phyloP scores from a whole-genome alignment of 2,888 invertebrate species.

The Drosophila mimetica region DNA sequence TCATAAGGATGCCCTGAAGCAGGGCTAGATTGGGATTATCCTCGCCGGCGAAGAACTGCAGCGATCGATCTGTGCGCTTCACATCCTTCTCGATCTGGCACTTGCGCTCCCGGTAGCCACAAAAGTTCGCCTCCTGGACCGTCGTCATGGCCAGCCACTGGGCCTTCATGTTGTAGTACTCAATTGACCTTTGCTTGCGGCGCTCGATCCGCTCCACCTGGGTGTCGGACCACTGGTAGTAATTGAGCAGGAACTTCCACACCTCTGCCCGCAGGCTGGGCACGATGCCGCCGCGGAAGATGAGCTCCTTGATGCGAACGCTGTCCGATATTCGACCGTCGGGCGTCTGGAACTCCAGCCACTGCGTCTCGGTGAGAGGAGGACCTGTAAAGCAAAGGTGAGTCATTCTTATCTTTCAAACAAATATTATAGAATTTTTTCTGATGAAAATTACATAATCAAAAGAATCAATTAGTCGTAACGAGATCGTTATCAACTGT shows the following conservation, averaged over 20 bases:
- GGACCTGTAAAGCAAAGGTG: conserved; percentile 84
- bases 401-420: background rate
- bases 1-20: conserved; percentile 97
- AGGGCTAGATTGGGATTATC: conserved; percentile 94
- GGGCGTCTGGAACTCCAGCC: conserved; percentile 91
- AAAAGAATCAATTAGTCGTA: too few relatives aligned
- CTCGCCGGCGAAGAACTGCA: conserved; percentile 96
- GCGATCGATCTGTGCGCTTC: conserved; percentile 95
- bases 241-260: conserved; percentile 97
- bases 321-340: conserved; percentile 93
- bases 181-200: conserved; percentile 90
- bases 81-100: conserved; percentile 99
- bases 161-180: conserved; percentile 97
- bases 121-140: conserved; percentile 94
- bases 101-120: conserved; percentile 95
- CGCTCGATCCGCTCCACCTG: conserved; percentile 88
- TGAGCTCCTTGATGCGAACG: conserved; percentile 91
- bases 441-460: too few relatives aligned
- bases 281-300: conserved; percentile 96
- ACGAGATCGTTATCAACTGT: too few relatives aligned
- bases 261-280: conserved; percentile 91
- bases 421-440: too few relatives aligned
- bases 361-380: conserved; percentile 91
- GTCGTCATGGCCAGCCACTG: conserved; percentile 97
- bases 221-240: conserved; percentile 93